phyloP scores from a whole-genome alignment of 1,140 invertebrate species.

The Hyles euphorbiae region DNA sequence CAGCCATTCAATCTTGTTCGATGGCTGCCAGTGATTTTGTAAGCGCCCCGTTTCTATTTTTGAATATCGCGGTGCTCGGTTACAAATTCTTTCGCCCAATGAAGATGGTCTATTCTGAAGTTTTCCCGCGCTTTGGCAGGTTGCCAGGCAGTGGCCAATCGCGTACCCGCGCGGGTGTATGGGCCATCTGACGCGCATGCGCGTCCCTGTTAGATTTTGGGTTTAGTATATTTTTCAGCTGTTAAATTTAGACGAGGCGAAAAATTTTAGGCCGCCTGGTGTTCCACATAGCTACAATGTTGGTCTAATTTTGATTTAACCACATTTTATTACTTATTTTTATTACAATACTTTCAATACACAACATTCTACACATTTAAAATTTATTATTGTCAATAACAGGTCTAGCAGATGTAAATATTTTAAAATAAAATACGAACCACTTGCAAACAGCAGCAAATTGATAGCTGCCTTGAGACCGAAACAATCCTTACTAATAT shows the following conservation, averaged over 20 bases:
- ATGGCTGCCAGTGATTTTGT: slow-evolving; percentile 38
- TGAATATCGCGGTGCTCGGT: slow-evolving; percentile 73
- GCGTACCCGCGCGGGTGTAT: slow-evolving; percentile 46
- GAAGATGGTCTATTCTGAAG: slow-evolving; percentile 33
- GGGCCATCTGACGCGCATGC: slow-evolving; percentile 41
- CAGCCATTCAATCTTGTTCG: neutral
- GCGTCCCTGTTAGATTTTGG: slow-evolving; percentile 15
- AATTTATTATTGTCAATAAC: too few relatives aligned
- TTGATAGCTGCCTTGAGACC: slow-evolving; percentile 23
- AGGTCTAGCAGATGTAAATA: neutral
- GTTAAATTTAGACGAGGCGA: slow-evolving; percentile 27
- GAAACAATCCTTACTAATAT: too few relatives aligned
- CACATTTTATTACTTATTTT: neutral
- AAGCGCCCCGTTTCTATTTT: slow-evolving; percentile 65
- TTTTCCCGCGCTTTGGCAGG: slow-evolving; percentile 68
- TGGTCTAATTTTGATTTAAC: too few relatives aligned
- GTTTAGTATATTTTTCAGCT: slow-evolving; percentile 29
- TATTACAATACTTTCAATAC: neutral
- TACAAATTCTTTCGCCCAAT: slow-evolving; percentile 59
- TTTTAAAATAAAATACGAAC: slow-evolving; percentile 19
- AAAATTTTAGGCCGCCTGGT: slow-evolving; percentile 21
- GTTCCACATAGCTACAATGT: slow-evolving; percentile 2
- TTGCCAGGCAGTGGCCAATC: slow-evolving; percentile 57
- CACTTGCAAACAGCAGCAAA: slow-evolving; percentile 33
- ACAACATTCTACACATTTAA: too few relatives aligned